Conservation (phyloP, 1,140 invertebrate genomes). For the Caerostris darwini region DNA sequence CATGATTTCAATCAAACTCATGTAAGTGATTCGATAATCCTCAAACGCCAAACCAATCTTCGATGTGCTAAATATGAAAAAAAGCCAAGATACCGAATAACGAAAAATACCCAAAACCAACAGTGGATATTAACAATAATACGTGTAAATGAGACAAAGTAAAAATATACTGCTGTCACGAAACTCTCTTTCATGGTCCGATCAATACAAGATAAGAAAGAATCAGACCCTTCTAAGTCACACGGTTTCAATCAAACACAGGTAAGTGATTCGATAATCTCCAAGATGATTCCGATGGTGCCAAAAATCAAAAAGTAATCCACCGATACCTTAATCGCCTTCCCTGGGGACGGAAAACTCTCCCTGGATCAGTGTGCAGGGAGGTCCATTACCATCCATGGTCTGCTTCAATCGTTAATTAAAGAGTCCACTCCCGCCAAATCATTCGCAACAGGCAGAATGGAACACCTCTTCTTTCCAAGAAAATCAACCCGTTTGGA, state of each 20-base stretch:
- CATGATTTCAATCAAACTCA: too few relatives aligned
- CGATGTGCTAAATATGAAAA: too few relatives aligned
- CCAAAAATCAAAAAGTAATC: conserved; percentile 9
- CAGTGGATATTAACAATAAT: too few relatives aligned
- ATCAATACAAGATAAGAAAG: not conserved
- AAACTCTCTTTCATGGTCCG: too few relatives aligned
- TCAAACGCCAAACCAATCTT: too few relatives aligned
- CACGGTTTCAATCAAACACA: not conserved
- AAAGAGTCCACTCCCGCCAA: conserved; percentile 34
- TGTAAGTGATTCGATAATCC: too few relatives aligned
- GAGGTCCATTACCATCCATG: conserved; percentile 16
- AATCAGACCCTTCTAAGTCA: not conserved
- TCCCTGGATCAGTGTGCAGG: conserved; percentile 4
- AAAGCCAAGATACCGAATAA: too few relatives aligned
- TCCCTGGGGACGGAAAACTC: conserved; percentile 32
- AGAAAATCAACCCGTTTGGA: conserved; percentile 38
- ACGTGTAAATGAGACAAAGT: too few relatives aligned
- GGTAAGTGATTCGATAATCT: conserved; percentile 36
- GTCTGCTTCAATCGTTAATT: conserved; percentile 1
- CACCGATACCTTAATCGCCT: conserved; percentile 16
- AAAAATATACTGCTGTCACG: too few relatives aligned
- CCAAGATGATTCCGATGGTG: not conserved
- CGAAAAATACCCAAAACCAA: too few relatives aligned
- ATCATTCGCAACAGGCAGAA: conserved; percentile 24
- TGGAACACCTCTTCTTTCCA: not conserved